Evolutionary conservation across 2,888 invertebrate species (phyloP).

Genomic region (Sarcophaga carnaria): DNA sequence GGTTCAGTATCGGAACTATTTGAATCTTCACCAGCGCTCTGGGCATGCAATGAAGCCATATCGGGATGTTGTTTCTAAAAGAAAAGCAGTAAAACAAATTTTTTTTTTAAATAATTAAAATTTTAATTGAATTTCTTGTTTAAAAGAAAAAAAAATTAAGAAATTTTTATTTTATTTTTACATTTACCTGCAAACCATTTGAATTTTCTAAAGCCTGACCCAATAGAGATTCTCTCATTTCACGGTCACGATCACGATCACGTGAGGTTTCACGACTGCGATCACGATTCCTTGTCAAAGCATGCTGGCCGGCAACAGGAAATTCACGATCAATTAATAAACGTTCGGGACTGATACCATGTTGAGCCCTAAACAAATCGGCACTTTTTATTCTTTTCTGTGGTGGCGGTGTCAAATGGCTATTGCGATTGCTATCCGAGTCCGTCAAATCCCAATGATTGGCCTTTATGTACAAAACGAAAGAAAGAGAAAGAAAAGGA

Average conservation of each 20-base stretch:
- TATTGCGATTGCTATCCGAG: conserved; percentile 81
- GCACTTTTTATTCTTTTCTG: conserved; percentile 88
- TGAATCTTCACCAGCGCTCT: conserved; percentile 91
- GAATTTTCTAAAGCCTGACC: conserved; percentile 89
- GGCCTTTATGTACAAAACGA: conserved; percentile 71
- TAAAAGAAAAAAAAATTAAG: too few relatives aligned
- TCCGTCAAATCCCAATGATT: conserved; percentile 85
- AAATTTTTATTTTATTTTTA: conserved; percentile 47
- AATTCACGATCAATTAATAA: conserved; percentile 81
- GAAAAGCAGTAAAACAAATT: background rate
- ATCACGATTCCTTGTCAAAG: conserved; percentile 79
- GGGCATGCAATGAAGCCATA: conserved; percentile 84
- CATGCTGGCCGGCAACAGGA: conserved; percentile 80
- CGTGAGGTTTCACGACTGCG: conserved; percentile 81
- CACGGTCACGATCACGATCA: conserved; percentile 76
- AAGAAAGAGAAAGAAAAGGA: conserved; percentile 19
- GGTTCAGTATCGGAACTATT: conserved; percentile 92
- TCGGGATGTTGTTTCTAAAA: conserved; percentile 83
- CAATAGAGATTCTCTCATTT: conserved; percentile 87
- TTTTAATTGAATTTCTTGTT: background rate
- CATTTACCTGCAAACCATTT: conserved; percentile 82
- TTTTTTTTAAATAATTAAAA: background rate
- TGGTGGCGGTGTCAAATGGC: conserved; percentile 84
- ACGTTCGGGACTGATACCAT: conserved; percentile 82
- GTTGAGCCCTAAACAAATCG: conserved; percentile 86